A percentile compares a stretch with the other conserved stretches of the same genome.
phyloP scores from a whole-genome alignment of 2,797 vertebrate genomes.

The Dendrocincla fuliginosa region DNA sequence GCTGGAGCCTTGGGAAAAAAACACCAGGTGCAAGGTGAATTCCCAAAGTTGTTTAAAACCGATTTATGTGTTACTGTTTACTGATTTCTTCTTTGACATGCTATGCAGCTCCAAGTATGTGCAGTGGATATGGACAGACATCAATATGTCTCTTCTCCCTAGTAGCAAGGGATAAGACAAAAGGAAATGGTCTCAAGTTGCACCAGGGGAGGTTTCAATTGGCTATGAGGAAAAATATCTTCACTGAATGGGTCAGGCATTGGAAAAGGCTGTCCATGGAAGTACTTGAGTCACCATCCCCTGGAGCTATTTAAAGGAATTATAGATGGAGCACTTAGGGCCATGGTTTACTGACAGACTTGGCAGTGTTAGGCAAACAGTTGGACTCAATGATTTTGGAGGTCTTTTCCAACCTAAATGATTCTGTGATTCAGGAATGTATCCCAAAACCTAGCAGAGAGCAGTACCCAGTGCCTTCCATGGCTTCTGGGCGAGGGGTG shows the following conservation, averaged over 20 bases:
- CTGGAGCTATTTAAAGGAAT: neutral
- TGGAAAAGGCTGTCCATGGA: neutral
- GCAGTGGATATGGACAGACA: neutral
- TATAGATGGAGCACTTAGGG: neutral
- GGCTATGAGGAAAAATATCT: neutral
- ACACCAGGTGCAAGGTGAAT: neutral
- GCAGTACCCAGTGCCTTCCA: neutral
- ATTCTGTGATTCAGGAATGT: neutral
- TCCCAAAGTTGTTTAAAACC: neutral
- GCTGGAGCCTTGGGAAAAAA: neutral
- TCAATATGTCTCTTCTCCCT: neutral
- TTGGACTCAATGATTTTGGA: neutral
- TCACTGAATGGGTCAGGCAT: neutral
- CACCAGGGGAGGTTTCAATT: neutral
- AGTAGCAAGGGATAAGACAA: neutral
- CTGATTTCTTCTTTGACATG: neutral
- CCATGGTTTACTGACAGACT: neutral
- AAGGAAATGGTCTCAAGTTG: neutral
- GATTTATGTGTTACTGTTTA: neutral
- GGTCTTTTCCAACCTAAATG: neutral
- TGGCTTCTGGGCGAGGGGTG: neutral
- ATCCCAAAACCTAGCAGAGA: neutral
- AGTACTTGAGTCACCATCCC: neutral
- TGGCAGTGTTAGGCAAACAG: neutral
- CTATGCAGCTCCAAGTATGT: neutral